phyloP scores from a whole-genome alignment of 2,797 vertebrate genomes.

The Urocyon cinereoargenteus region DNA sequence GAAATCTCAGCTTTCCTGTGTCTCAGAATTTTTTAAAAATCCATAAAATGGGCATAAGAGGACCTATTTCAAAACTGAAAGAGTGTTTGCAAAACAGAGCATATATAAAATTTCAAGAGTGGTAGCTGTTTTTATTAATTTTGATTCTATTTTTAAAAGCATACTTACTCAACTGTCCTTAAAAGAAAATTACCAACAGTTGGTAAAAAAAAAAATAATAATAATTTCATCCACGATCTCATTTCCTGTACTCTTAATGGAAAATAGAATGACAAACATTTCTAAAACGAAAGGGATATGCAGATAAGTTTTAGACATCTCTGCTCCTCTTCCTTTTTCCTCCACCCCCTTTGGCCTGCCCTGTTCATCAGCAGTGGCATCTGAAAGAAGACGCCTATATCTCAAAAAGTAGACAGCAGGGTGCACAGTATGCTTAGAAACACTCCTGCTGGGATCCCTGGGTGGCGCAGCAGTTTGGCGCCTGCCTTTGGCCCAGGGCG shows the following conservation, averaged over 20 bases:
- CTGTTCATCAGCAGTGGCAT: neutral
- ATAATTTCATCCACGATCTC: neutral
- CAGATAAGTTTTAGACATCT: neutral
- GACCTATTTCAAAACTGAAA: neutral
- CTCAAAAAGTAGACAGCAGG: neutral
- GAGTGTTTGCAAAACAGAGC: neutral
- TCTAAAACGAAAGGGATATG: neutral
- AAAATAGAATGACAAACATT: neutral
- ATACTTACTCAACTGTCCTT: neutral
- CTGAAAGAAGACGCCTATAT: neutral
- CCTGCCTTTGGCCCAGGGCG: too few species aligned
- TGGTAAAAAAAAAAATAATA: slow-evolving; percentile 25
- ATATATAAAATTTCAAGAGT: neutral
- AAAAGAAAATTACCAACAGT: neutral
- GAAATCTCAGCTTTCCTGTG: neutral
- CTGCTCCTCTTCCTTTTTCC: neutral
- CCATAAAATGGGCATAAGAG: neutral
- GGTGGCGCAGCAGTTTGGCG: too few species aligned
- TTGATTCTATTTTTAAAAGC: neutral
- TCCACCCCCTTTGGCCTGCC: neutral
- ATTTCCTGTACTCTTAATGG: neutral
- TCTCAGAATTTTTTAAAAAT: neutral
- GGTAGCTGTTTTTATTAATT: neutral
- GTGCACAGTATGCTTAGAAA: neutral
- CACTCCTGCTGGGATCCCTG: neutral